Evolutionary conservation across 2,888 invertebrate genomes (phyloP).

Genomic region (Conus canariensis): DNA sequence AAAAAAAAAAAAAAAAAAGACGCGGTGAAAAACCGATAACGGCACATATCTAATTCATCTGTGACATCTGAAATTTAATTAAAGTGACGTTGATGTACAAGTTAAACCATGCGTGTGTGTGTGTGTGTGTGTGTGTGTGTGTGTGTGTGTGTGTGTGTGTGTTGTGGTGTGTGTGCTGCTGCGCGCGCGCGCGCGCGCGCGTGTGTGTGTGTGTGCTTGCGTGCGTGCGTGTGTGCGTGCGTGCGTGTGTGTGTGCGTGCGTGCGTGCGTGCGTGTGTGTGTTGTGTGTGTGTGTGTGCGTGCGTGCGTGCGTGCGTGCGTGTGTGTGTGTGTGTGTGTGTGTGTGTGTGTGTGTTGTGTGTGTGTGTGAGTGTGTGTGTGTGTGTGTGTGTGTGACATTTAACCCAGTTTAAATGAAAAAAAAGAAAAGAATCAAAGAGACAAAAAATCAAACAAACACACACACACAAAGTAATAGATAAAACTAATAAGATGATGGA

Average conservation of each 20-base stretch:
- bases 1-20: too few species aligned
- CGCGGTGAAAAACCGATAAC: too few species aligned
- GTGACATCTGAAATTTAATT: too few species aligned
- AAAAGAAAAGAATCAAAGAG: too few species aligned
- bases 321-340: neutral
- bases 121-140: too few species aligned
- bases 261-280: neutral
- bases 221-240: neutral
- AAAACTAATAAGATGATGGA: too few species aligned
- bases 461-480: neutral
- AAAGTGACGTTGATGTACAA: too few species aligned
- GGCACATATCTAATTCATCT: too few species aligned
- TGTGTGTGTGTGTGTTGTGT: neutral
- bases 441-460: too few species aligned
- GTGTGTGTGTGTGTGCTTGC: neutral
- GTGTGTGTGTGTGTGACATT: neutral
- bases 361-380: neutral
- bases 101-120: too few species aligned
- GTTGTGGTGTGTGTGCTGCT: neutral
- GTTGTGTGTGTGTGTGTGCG: neutral
- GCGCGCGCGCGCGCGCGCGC: neutral
- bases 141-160: neutral
- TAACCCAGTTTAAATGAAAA: too few species aligned
- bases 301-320: neutral
- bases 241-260: neutral